These are phyloP conservation scores for Ochropleura leucogaster DNA, from an alignment of 2,888 invertebrate species.

Conservation along the genomic window DNA sequence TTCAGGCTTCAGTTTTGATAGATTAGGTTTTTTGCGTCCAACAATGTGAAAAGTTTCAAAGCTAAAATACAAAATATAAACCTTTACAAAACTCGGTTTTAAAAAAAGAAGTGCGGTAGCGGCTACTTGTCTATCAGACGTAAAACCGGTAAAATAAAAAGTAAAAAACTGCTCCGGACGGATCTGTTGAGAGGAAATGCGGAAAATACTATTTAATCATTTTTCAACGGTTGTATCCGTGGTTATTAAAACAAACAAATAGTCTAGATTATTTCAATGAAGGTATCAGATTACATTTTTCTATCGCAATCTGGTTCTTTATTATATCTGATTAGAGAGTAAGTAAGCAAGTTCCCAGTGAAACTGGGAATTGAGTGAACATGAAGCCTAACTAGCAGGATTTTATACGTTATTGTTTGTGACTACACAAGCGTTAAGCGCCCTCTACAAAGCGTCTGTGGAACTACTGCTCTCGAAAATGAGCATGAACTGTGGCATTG, in stretches of 20 bases:
- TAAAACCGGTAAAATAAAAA: conserved; percentile 28
- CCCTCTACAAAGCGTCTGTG: conserved; percentile 32
- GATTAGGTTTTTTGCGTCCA: background rate
- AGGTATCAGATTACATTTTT: background rate
- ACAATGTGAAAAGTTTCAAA: conserved; percentile 5
- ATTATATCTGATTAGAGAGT: background rate
- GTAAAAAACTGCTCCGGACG: conserved; percentile 30
- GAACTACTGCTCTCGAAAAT: conserved; percentile 2
- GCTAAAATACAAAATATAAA: conserved; percentile 31
- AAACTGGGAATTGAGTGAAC: background rate
- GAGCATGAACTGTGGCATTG: background rate
- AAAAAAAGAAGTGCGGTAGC: conserved; percentile 35
- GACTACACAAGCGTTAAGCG: conserved; percentile 7
- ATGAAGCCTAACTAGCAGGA: background rate
- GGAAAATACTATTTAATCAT: conserved; percentile 29
- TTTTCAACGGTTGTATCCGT: conserved; percentile 17
- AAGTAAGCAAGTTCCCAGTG: too few species aligned
- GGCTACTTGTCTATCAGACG: conserved; percentile 50
- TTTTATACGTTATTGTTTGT: background rate
- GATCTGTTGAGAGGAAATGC: conserved; percentile 23
- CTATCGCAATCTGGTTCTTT: too few species aligned
- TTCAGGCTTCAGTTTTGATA: background rate
- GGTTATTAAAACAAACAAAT: conserved; percentile 20
- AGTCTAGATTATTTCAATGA: background rate
- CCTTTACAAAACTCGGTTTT: background rate